Evolutionary conservation across 2,113 vertebrate genomes (phyloP), one percentile per base, ranked within the genome.

Genomic region (Leiothrix lutea): DNA sequence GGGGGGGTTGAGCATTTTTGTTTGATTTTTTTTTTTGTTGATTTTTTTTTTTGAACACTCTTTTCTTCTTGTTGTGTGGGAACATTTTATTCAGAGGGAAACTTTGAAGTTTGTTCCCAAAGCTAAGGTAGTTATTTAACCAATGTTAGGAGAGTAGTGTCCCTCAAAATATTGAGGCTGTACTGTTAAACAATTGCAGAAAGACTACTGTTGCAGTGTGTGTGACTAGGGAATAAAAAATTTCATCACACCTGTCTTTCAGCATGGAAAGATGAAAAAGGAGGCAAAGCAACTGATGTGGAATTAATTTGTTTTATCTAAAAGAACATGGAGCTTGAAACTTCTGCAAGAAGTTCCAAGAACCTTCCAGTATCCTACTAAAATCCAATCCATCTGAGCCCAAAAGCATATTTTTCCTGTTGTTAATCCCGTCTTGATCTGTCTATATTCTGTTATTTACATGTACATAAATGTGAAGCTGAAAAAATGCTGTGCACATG

Each of bases 1-100:
- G 13, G 24, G 6, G 7, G 3, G 6, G 7, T 15, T 19, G 21
- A 8, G 11, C 1, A 1, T 0, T 62, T 60, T 45, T 14, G 20
- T 42, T 74, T 74, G 10, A 5, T 12, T 26, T 61, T 23, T 61
- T 23, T 0, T 62, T 60, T 45, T 14, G 20, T 42, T 74, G 10
- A 5, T 12, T 26, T 61, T 23, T 11, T 18, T 26, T 33, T 72
- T 40, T 5, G 35, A 44, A 4, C 2, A 42, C 6, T 31, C 5
- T 60, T 23, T 8, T 44, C 11, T 80, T 48, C 4, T 47, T 71
- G 3, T 51, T 64, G 8, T 44, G 15, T 58, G 33, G 35, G 54
- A 74, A 42, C 12, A 2, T 47, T 15, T 57, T 81, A 35, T 53
- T 73, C 9, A 51, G 29, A 50, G 47, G 8, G 4, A 65, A 80